Percentiles rank a stretch among this genome's conserved stretches.
These are phyloP conservation scores for Eulemur rufifrons DNA, from an alignment of 2,113 vertebrate genomes.

Conservation along the genomic window DNA sequence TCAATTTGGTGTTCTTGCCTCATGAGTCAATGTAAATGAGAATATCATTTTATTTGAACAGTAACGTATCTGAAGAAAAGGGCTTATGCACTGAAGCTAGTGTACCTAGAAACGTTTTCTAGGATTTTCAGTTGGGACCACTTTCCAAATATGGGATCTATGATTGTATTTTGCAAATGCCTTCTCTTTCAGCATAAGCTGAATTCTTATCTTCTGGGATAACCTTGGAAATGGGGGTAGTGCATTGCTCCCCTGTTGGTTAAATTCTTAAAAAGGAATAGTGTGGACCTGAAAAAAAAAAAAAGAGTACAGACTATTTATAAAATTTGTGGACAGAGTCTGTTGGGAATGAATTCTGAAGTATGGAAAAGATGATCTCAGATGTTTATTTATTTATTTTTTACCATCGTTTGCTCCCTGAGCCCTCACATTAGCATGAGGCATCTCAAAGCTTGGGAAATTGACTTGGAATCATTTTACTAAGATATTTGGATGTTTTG, in stretches of 20 bases:
- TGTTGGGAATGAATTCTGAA: background rate
- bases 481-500: too few species aligned
- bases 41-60: background rate
- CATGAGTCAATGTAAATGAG: background rate
- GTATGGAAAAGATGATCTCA: background rate
- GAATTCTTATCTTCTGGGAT: background rate
- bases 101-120: background rate
- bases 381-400: too few species aligned
- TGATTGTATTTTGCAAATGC: background rate
- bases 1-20: background rate
- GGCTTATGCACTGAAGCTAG: background rate
- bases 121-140: background rate
- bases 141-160: background rate
- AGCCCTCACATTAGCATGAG: background rate
- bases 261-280: background rate
- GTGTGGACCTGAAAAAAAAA: background rate
- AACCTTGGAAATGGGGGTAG: background rate
- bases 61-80: background rate
- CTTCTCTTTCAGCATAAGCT: background rate
- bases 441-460: background rate
- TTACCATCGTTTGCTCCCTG: background rate
- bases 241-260: background rate
- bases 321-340: background rate
- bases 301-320: background rate
- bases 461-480: background rate